A percentile compares a stretch with the other conserved stretches of the same genome.
phyloP scores from a whole-genome alignment of 2,797 vertebrate genomes.

The Chloroceryle amazona region DNA sequence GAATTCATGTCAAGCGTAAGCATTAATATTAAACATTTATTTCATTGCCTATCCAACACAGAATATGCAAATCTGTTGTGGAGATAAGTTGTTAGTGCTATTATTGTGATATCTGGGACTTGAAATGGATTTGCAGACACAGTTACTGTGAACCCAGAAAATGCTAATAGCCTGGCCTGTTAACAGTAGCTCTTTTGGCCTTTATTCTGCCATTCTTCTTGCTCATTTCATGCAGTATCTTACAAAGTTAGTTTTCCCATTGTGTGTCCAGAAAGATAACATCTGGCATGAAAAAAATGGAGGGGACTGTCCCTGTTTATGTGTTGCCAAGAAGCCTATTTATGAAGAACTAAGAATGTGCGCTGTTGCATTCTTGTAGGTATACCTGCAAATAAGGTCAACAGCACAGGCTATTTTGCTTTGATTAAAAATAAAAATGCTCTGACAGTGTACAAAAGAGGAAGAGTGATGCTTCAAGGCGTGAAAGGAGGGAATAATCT shows the following conservation, averaged over 20 bases:
- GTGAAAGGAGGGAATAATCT: constrained; percentile 4
- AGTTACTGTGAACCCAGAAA: background rate
- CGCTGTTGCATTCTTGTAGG: background rate
- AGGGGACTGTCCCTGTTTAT: background rate
- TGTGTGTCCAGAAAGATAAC: background rate
- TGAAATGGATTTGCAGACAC: background rate
- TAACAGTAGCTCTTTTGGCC: background rate
- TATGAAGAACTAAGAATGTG: background rate
- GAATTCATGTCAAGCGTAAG: background rate
- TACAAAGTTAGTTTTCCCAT: background rate
- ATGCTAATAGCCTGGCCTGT: background rate
- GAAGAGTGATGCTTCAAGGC: background rate
- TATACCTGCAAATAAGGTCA: background rate
- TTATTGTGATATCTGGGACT: background rate
- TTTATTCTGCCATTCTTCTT: background rate
- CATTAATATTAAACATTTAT: background rate
- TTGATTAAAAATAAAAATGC: background rate
- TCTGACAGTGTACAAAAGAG: background rate
- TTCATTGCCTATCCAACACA: background rate
- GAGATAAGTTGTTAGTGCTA: background rate
- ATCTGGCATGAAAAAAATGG: background rate
- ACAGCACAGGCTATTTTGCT: background rate
- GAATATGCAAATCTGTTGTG: background rate
- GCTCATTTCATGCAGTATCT: background rate
- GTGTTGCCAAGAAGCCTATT: background rate